These are phyloP conservation scores for Oreotrochilus melanogaster DNA, from an alignment of 2,113 vertebrate genomes.

Conservation along the genomic window DNA sequence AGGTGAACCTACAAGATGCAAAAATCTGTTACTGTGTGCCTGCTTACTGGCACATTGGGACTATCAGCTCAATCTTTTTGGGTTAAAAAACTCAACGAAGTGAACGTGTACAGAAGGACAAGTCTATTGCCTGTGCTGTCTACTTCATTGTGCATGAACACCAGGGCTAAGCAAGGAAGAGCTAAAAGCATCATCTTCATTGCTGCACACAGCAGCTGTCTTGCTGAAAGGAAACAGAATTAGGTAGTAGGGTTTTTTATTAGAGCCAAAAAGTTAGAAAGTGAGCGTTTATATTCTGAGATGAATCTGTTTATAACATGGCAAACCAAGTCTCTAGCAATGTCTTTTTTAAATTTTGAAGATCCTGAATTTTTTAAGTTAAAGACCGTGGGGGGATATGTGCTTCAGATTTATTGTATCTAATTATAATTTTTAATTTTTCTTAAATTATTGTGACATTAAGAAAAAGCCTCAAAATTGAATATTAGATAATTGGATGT, in stretches of 20 bases:
- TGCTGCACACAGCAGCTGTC: neutral
- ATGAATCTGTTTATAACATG: neutral
- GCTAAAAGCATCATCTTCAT: neutral
- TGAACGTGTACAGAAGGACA: neutral
- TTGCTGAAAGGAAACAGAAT: neutral
- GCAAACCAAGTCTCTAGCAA: neutral
- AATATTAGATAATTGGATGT: neutral
- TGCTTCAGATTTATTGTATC: neutral
- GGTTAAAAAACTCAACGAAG: neutral
- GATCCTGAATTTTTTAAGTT: neutral
- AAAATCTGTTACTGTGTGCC: neutral
- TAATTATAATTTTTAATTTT: neutral
- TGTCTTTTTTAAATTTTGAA: neutral
- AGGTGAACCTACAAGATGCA: neutral
- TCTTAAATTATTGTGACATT: neutral
- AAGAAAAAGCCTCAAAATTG: neutral
- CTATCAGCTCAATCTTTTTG: neutral
- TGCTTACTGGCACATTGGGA: neutral
- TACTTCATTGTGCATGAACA: rapidly evolving
- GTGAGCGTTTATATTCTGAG: neutral
- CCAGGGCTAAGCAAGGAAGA: neutral
- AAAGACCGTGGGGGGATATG: neutral
- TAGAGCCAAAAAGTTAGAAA: neutral
- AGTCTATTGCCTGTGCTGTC: neutral
- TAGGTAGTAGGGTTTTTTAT: neutral